phyloP scores from a whole-genome alignment of 2,797 vertebrate species.

The Muscicapa striata region DNA sequence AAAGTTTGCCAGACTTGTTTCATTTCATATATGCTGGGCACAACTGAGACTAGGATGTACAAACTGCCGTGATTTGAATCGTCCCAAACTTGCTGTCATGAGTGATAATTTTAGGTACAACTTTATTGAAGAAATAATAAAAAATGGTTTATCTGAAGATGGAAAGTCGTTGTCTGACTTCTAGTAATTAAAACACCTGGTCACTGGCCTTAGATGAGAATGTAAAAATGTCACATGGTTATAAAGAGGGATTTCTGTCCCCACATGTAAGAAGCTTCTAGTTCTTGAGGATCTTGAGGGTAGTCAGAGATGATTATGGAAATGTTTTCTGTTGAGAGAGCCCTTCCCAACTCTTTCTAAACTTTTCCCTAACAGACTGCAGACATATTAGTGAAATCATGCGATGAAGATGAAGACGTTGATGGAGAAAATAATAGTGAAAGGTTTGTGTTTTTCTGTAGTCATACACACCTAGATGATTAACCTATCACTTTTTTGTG shows the following conservation, averaged over 20 bases:
- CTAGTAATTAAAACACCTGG: neutral
- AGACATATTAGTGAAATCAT: slow-evolving; percentile 80
- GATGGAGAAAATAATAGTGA: slow-evolving; percentile 84
- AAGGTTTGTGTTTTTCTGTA: slow-evolving; percentile 77
- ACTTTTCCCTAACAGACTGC: slow-evolving; percentile 66
- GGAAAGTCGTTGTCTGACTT: neutral
- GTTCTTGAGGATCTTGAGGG: neutral
- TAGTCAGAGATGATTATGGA: neutral
- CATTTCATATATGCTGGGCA: neutral
- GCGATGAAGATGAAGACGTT: slow-evolving; percentile 83
- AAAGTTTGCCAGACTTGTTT: slow-evolving; percentile 31
- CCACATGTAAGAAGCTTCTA: neutral
- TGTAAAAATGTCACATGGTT: neutral
- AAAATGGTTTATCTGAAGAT: neutral
- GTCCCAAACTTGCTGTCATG: neutral
- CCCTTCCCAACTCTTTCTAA: slow-evolving; percentile 10
- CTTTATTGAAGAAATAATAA: neutral
- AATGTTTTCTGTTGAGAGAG: neutral
- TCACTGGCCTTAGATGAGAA: neutral
- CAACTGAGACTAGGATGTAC: neutral
- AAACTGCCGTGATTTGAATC: neutral
- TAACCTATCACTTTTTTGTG: neutral
- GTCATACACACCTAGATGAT: neutral
- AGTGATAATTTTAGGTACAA: neutral
- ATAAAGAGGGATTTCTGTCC: neutral